Evolutionary conservation across 1,140 invertebrate genomes (phyloP).

Genomic region (Conopomorpha cramerella): DNA sequence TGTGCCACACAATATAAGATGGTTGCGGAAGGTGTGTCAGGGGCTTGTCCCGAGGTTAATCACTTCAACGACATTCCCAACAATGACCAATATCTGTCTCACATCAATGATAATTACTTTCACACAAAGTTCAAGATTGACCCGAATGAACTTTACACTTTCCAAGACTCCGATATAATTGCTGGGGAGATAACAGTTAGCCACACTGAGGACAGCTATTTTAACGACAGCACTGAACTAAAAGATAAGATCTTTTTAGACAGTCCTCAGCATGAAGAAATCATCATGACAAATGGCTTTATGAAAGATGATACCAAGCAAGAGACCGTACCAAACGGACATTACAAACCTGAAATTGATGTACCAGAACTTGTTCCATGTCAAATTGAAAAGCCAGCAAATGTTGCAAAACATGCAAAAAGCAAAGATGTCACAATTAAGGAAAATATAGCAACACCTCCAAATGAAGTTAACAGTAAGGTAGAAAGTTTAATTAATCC

Average conservation of each 20-base stretch:
- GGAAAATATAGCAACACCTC: too few relatives aligned
- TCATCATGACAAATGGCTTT: slow-evolving; percentile 31
- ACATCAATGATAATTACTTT: slow-evolving; percentile 47
- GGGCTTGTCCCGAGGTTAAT: slow-evolving; percentile 39
- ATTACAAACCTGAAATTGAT: slow-evolving; percentile 22
- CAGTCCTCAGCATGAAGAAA: slow-evolving; percentile 35
- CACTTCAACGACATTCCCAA: slow-evolving; percentile 44
- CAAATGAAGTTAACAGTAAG: too few relatives aligned
- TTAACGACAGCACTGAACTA: slow-evolving; percentile 29
- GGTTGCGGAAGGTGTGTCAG: slow-evolving; percentile 42
- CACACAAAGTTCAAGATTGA: slow-evolving; percentile 56
- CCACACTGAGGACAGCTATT: slow-evolving; percentile 46
- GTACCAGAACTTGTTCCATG: too few relatives aligned
- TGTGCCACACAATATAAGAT: slow-evolving; percentile 51
- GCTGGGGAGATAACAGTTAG: slow-evolving; percentile 48
- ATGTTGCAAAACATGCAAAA: too few relatives aligned
- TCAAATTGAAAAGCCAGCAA: too few relatives aligned
- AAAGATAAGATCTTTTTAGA: too few relatives aligned
- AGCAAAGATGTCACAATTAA: slow-evolving; percentile 23
- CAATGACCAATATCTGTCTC: slow-evolving; percentile 42
- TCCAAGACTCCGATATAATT: slow-evolving; percentile 52
- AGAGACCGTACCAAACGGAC: slow-evolving; percentile 30
- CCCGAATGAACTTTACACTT: slow-evolving; percentile 48
- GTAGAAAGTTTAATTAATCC: slow-evolving; percentile 14
- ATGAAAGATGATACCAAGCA: slow-evolving; percentile 24